These are phyloP conservation scores for Coranthus polyacanthus DNA, from an alignment of 2,797 vertebrate genomes.

Conservation along the genomic window DNA sequence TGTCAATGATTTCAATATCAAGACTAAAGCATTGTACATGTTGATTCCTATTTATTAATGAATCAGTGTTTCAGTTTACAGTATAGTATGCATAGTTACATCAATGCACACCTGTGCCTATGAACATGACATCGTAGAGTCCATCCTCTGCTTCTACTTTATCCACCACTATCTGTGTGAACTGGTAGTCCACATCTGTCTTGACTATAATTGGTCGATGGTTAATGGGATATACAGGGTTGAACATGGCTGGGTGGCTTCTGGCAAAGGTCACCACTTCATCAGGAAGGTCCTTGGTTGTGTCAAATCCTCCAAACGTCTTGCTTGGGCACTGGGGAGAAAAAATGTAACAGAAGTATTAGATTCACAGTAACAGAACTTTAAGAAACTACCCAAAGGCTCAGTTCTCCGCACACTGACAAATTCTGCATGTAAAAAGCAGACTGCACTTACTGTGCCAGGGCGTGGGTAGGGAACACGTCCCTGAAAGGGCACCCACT, in stretches of 20 bases:
- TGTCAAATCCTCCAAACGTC: conserved; percentile 98
- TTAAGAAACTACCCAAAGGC: neutral
- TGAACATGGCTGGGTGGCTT: conserved; percentile 98
- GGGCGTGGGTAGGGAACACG: conserved; percentile 97
- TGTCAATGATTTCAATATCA: neutral
- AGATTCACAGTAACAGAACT: neutral
- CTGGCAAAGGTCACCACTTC: conserved; percentile 98
- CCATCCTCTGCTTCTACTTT: conserved; percentile 97
- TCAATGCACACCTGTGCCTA: conserved; percentile 91
- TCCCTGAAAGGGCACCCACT: conserved; percentile 97
- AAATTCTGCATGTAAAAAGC: neutral
- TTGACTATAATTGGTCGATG: conserved; percentile 95
- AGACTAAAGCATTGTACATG: neutral
- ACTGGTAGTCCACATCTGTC: conserved; percentile 97
- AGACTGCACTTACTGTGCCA: conserved; percentile 91
- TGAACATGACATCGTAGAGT: conserved; percentile 98
- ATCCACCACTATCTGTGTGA: conserved; percentile 97
- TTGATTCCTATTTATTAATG: too few relatives aligned
- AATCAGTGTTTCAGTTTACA: neutral
- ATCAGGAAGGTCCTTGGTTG: conserved; percentile 97
- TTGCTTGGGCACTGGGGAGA: conserved; percentile 94
- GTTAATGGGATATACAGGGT: conserved; percentile 94
- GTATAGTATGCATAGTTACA: neutral
- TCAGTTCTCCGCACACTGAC: neutral
- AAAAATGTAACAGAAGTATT: neutral